These are phyloP conservation scores for Allophyes oxyacanthae DNA, from an alignment of 2,888 invertebrate genomes.

Conservation along the genomic window DNA sequence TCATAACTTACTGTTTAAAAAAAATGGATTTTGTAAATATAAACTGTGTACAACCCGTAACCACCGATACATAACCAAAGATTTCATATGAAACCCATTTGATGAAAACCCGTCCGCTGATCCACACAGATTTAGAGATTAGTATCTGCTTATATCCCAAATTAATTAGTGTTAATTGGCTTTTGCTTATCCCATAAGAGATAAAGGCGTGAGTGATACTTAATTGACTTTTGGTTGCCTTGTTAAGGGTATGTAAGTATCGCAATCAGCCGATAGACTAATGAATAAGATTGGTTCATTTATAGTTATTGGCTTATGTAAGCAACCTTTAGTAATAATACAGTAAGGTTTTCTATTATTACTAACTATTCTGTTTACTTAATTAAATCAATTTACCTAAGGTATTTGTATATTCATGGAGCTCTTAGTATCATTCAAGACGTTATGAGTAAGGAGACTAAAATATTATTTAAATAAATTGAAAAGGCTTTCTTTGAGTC, in stretches of 20 bases:
- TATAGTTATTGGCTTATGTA: conserved; percentile 17
- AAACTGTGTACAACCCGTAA: background rate
- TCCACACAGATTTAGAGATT: conserved; percentile 50
- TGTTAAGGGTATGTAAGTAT: conserved; percentile 19
- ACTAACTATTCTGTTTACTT: background rate
- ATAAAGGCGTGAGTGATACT: conserved; percentile 52
- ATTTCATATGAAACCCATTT: conserved; percentile 26
- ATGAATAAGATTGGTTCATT: conserved; percentile 36
- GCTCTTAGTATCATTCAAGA: too few relatives aligned
- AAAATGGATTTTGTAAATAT: too few relatives aligned
- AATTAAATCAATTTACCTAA: background rate
- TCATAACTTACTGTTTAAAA: too few relatives aligned
- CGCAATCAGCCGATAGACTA: conserved; percentile 36
- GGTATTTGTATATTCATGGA: background rate
- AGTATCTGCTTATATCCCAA: conserved; percentile 54
- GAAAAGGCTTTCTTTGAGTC: too few relatives aligned
- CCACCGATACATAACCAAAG: conserved; percentile 21
- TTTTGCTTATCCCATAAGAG: conserved; percentile 50
- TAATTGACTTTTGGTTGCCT: conserved; percentile 51
- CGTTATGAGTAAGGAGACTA: too few relatives aligned
- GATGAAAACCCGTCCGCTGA: conserved; percentile 40
- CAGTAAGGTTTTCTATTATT: background rate
- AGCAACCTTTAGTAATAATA: conserved; percentile 12
- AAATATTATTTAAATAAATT: too few relatives aligned
- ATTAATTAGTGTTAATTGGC: conserved; percentile 58